Base-by-base conservation (phyloP, 2,797 vertebrate genomes). In the Rhinogobio ventralis region DNA sequence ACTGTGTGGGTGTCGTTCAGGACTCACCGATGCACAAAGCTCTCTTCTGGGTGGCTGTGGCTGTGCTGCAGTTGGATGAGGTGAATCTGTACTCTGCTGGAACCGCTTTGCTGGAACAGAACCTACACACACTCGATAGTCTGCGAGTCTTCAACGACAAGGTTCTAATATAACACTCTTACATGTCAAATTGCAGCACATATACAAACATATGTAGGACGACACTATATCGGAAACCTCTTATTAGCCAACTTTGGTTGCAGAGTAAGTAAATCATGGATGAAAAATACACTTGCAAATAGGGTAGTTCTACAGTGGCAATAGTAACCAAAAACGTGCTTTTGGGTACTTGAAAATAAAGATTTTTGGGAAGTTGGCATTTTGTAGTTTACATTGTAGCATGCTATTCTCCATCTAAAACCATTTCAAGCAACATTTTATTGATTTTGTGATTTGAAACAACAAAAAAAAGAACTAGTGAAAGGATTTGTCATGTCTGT, bases 21-120 rank as follows among this genome's bases (percentile, higher is more conserved):
- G 98, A 99, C 88, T 99, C 98, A 0, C 96, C 96, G 10, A 96
- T 99, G 96, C 98, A 99, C 94, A 98, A 96, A 93, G 97, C 97
- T 69, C 95, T 99, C 82, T 99, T 99, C 89, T 99, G 98, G 98
- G 98, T 99, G 8, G 97, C 98, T 0, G 96, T 99, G 83, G 97
- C 98, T 0, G 98, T 99, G 17, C 94, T 99, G 62, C 98, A 99
- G 94, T 94, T 99, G 39, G 97, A 99, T 17, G 98, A 99, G 82
- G 96, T 98, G 76, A 99, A 96, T 92, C 90, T 99, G 74, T 99
- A 99, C 91, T 99, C 98, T 0, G 97, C 98, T 3, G 98, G 98
- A 42, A 99, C 97, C 0, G 97, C 98, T 0, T 94, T 99, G 33
- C 92, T 99, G 20, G 98, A 99, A 86, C 98, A 99, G 93, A 99